Percentiles rank a stretch among this genome's conserved stretches.
Evolutionary conservation across 2,113 vertebrate species (phyloP).

Genomic region (Gadus chalcogrammus): DNA sequence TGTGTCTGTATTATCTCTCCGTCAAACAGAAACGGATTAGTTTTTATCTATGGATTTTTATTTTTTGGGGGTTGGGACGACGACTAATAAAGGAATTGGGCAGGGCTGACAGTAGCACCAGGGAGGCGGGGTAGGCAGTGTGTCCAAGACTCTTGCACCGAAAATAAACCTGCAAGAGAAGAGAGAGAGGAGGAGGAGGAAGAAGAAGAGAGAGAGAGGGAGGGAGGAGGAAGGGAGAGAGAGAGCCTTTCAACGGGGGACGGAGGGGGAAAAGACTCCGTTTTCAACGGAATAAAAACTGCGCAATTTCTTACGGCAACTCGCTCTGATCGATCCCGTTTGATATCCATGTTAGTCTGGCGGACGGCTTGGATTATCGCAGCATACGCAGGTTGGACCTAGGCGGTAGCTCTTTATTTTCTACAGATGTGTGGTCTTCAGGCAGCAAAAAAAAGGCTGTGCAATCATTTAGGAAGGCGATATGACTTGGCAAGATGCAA

Average conservation of each 20-base stretch:
- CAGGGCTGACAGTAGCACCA: constrained; percentile 33
- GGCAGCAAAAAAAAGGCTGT: constrained; percentile 27
- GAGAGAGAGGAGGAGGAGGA: constrained; percentile 11
- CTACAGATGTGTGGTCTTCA: constrained; percentile 36
- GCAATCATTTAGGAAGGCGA: constrained; percentile 45
- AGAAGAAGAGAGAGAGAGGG: constrained; percentile 25
- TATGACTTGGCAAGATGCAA: constrained; percentile 57
- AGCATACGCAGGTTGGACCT: not conserved
- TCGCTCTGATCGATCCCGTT: constrained; percentile 21
- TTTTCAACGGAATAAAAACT: constrained; percentile 75
- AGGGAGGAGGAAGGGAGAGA: constrained; percentile 23
- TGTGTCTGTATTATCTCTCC: not conserved
- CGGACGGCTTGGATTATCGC: too few relatives aligned
- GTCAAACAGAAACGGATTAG: not conserved
- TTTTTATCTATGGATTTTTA: not conserved
- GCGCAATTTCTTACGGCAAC: constrained; percentile 67
- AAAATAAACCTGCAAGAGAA: constrained; percentile 75
- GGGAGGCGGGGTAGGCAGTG: constrained; percentile 65
- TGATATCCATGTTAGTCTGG: constrained; percentile 1
- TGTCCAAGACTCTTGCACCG: constrained; percentile 70
- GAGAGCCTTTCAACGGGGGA: constrained; percentile 42
- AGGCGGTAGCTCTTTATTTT: constrained; percentile 14
- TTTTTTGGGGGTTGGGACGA: not conserved
- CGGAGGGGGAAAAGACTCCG: constrained; percentile 57
- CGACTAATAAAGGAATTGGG: too few relatives aligned